Percentiles rank a stretch among this genome's conserved stretches.
phyloP scores from a whole-genome alignment of 2,797 vertebrate genomes.

The Sitta carolinensis region DNA sequence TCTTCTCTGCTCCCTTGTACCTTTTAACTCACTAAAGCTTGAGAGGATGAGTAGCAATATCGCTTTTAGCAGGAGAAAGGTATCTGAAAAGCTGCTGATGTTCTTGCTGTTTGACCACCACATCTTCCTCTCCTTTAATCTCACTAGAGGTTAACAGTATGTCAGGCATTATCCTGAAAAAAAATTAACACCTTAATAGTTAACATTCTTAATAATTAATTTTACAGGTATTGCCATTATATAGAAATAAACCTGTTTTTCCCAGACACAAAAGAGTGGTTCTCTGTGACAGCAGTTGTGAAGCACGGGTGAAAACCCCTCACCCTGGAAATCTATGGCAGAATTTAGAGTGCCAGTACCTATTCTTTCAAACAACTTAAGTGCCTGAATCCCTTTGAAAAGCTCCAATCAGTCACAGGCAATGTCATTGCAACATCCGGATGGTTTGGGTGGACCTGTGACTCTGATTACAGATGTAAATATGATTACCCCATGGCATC shows the following conservation, averaged over 20 bases:
- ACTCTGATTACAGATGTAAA: background rate
- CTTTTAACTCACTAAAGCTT: background rate
- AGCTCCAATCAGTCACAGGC: background rate
- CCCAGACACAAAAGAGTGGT: fast-evolving
- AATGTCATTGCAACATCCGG: background rate
- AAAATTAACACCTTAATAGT: background rate
- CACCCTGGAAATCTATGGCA: background rate
- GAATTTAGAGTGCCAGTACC: background rate
- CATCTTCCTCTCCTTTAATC: background rate
- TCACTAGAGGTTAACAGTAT: background rate
- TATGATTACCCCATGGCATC: background rate
- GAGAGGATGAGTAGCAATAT: background rate
- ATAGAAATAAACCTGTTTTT: background rate
- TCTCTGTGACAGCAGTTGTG: background rate
- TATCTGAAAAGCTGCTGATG: background rate
- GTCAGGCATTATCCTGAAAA: background rate
- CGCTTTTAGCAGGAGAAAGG: background rate
- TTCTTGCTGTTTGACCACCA: background rate
- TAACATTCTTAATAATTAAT: background rate
- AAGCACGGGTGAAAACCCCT: background rate
- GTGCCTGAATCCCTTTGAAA: background rate
- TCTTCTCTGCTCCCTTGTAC: background rate
- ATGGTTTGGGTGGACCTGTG: background rate
- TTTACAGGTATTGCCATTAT: background rate
- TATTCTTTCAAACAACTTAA: background rate